These are phyloP conservation scores for Sapajus apella DNA, from an alignment of 2,113 vertebrate genomes.

Conservation along the genomic window DNA sequence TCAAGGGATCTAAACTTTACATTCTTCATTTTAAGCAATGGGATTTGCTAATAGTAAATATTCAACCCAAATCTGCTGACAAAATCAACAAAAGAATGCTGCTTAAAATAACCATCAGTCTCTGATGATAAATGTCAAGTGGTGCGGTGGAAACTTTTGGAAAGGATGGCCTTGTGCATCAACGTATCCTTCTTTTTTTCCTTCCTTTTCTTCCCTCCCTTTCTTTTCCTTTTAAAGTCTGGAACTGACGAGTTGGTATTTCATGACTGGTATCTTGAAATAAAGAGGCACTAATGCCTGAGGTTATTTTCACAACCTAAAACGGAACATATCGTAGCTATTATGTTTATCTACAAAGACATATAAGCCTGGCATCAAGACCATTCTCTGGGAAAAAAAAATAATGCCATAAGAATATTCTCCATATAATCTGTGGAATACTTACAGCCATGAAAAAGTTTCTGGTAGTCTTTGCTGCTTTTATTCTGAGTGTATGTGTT, in stretches of 20 bases:
- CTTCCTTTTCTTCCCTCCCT: neutral
- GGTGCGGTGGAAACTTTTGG: neutral
- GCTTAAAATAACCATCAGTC: conserved; percentile 21
- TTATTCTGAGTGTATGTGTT: neutral
- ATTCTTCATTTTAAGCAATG: neutral
- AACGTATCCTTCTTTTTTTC: neutral
- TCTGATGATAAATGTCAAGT: neutral
- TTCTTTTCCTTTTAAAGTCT: neutral
- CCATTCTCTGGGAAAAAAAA: neutral
- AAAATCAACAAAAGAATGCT: neutral
- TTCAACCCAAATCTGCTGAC: neutral
- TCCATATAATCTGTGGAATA: neutral
- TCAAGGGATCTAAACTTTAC: neutral
- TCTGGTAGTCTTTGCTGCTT: neutral
- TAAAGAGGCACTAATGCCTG: neutral
- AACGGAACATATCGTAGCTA: neutral
- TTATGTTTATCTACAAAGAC: neutral
- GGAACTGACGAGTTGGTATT: neutral
- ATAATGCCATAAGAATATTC: neutral
- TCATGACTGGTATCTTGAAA: neutral
- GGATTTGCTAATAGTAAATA: neutral
- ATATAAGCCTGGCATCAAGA: neutral
- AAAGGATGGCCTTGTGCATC: neutral
- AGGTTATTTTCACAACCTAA: neutral
- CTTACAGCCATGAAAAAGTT: neutral